Conservation (phyloP, 2,797 vertebrate species). For the Saxicola maurus region DNA sequence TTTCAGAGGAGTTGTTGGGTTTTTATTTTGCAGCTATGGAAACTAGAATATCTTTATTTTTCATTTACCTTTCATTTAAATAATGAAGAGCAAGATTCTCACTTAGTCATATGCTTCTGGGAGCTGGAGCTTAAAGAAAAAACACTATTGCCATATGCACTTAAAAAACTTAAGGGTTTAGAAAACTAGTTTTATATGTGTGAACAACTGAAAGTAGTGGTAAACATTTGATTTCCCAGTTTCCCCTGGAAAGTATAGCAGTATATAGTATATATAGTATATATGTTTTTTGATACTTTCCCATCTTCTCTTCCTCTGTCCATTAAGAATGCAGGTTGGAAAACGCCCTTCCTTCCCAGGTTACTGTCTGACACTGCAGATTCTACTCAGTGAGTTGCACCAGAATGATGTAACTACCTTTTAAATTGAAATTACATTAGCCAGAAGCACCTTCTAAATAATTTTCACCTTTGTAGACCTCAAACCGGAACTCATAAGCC, state of each 20-base stretch:
- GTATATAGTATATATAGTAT: too few species aligned
- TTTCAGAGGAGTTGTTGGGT: not conserved
- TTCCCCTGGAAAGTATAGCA: not conserved
- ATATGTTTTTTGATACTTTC: not conserved
- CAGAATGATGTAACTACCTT: not conserved
- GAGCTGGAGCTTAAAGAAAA: constrained; percentile 2
- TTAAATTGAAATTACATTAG: constrained; percentile 13
- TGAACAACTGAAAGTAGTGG: not conserved
- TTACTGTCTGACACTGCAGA: not conserved
- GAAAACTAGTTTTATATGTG: not conserved
- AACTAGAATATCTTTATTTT: not conserved
- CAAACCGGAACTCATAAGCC: not conserved
- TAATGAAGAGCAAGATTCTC: constrained; percentile 29
- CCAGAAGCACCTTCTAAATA: constrained; percentile 26
- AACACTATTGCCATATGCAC: not conserved
- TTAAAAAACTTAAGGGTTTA: not conserved
- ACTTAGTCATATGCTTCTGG: constrained; percentile 26
- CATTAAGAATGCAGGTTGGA: not conserved
- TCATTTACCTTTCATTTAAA: constrained; percentile 41
- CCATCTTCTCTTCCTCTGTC: not conserved
- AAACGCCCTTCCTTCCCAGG: not conserved
- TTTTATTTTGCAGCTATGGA: constrained; percentile 40
- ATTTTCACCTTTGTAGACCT: constrained; percentile 11
- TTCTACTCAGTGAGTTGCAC: not conserved
- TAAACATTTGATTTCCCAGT: not conserved